A percentile compares a stretch with the other conserved stretches of the same genome.
Evolutionary conservation across 2,888 invertebrate species (phyloP).

Genomic region (Charanyca ferruginea): DNA sequence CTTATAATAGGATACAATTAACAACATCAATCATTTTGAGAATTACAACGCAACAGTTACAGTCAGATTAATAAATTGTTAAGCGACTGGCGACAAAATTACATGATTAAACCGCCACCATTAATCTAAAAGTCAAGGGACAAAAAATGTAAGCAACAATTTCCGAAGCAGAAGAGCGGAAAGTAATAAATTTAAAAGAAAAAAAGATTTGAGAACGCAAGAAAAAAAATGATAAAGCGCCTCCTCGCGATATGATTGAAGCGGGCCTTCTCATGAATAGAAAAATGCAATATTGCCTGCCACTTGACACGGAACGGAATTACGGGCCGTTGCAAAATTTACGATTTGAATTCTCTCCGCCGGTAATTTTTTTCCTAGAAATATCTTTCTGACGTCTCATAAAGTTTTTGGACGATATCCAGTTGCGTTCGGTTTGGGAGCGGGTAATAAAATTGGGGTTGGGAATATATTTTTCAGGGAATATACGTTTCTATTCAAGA

Average conservation of each 20-base stretch:
- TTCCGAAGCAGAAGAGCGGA: conserved; percentile 53
- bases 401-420: conserved; percentile 55
- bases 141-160: conserved; percentile 55
- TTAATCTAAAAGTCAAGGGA: conserved; percentile 44
- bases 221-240: conserved; percentile 55
- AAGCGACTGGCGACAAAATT: conserved; percentile 27
- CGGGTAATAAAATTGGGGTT: conserved; percentile 24
- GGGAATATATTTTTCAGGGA: not conserved
- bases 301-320: conserved; percentile 65
- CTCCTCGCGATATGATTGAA: conserved; percentile 66
- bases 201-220: conserved; percentile 56
- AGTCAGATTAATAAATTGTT: conserved; percentile 32
- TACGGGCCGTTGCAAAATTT: conserved; percentile 59
- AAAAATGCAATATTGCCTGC: conserved; percentile 71
- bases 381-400: conserved; percentile 25
- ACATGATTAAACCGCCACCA: conserved; percentile 46
- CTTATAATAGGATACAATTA: not conserved
- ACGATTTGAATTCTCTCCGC: conserved; percentile 64
- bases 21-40: conserved; percentile 25
- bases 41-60: conserved; percentile 12
- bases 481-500: conserved; percentile 10
- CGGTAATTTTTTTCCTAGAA: conserved; percentile 44
- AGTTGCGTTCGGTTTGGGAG: conserved; percentile 32
- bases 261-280: conserved; percentile 65
- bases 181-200: conserved; percentile 65